Conservation (phyloP, 2,113 vertebrate species). For the Planiliza haematocheilus region DNA sequence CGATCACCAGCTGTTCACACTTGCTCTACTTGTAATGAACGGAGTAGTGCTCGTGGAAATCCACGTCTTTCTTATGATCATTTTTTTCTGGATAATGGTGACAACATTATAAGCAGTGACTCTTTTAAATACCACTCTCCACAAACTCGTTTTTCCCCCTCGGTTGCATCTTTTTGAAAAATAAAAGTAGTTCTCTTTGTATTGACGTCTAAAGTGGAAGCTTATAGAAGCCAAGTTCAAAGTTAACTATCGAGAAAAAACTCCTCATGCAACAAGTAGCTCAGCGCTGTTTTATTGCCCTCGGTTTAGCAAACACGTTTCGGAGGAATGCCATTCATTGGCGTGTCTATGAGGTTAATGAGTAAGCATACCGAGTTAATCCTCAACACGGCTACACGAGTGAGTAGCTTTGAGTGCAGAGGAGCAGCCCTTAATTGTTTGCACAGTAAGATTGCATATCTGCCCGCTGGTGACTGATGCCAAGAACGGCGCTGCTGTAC, state of each 20-base stretch:
- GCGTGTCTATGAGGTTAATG: constrained; percentile 69
- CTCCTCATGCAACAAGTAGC: constrained; percentile 38
- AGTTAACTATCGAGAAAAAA: constrained; percentile 22
- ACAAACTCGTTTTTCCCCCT: background rate
- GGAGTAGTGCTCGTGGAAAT: background rate
- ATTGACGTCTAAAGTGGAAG: constrained; percentile 7
- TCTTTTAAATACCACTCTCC: too few species aligned
- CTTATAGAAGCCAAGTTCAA: constrained; percentile 52
- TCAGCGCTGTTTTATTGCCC: constrained; percentile 44
- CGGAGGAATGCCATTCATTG: constrained; percentile 68
- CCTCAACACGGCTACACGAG: constrained; percentile 64
- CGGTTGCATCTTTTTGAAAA: background rate
- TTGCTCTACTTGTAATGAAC: constrained; percentile 22
- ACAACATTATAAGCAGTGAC: too few species aligned
- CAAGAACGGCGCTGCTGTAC: constrained; percentile 51
- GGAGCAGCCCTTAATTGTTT: constrained; percentile 82
- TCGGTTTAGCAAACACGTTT: constrained; percentile 45
- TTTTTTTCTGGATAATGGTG: too few species aligned
- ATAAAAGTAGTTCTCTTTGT: background rate
- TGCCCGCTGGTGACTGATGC: constrained; percentile 71
- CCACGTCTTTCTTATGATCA: too few species aligned
- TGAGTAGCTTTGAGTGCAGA: constrained; percentile 74
- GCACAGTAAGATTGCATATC: constrained; percentile 80
- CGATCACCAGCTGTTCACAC: constrained; percentile 40
- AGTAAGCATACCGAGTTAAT: constrained; percentile 78